These are phyloP conservation scores for Sorex araneus DNA, from an alignment of 2,113 vertebrate species.

Conservation along the genomic window DNA sequence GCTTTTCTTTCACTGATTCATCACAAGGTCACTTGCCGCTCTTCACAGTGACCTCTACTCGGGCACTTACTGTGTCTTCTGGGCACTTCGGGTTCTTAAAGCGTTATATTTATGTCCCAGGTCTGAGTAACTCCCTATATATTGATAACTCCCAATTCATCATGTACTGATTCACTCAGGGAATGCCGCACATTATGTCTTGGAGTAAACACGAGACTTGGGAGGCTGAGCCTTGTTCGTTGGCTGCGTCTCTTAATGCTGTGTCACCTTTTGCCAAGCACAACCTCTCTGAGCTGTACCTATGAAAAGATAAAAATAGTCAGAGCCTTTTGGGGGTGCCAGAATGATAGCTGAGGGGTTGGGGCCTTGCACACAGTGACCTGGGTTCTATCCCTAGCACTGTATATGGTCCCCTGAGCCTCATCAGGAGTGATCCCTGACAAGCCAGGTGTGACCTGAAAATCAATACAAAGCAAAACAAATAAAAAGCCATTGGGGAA, in stretches of 20 bases:
- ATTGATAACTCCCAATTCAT: constrained; percentile 19
- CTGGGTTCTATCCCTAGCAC: too few species aligned
- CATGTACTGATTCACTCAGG: neutral
- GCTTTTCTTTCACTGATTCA: neutral
- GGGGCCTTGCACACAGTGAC: too few species aligned
- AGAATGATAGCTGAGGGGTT: too few species aligned
- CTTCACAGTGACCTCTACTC: neutral
- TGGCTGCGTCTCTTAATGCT: neutral
- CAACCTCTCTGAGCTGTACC: neutral
- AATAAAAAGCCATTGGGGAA: too few species aligned
- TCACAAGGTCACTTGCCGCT: constrained; percentile 39
- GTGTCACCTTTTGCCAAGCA: neutral
- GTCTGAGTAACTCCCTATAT: constrained; percentile 42
- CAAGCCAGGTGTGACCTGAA: too few species aligned
- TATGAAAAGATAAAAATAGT: neutral
- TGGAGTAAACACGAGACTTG: too few species aligned
- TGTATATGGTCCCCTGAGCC: too few species aligned
- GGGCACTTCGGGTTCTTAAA: neutral
- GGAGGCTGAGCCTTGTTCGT: neutral
- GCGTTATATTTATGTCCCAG: constrained; percentile 33
- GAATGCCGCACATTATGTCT: neutral
- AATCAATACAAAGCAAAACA: too few species aligned
- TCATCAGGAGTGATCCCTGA: too few species aligned
- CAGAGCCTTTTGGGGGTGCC: neutral
- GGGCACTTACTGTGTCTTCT: neutral